Conservation (phyloP, 2,888 invertebrate species). For the Ceriagrion tenellum region DNA sequence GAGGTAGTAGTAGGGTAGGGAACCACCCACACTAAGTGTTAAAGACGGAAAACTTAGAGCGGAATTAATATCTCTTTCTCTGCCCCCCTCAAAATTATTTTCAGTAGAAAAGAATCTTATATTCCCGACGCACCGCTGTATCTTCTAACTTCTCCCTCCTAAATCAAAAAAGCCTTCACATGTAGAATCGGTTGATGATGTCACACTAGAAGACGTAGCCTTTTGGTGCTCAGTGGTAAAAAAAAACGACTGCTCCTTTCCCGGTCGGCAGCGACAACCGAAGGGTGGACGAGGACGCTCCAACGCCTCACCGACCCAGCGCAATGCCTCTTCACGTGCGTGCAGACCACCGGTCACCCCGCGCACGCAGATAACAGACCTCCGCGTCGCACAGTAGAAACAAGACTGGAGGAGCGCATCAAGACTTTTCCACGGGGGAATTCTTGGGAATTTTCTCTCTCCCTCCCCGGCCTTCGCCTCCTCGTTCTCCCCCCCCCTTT, state of each 20-base stretch:
- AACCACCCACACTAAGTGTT: constrained; percentile 43
- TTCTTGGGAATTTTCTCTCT: constrained; percentile 21
- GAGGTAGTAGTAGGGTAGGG: constrained; percentile 35
- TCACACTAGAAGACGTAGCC: constrained; percentile 44
- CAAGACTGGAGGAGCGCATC: constrained; percentile 60
- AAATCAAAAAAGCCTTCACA: constrained; percentile 60
- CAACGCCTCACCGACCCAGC: neutral
- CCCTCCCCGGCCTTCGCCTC: neutral
- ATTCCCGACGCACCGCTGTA: constrained; percentile 60
- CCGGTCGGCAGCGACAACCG: neutral
- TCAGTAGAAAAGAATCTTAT: constrained; percentile 39
- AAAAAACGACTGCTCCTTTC: neutral
- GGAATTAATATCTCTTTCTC: neutral
- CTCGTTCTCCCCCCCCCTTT: neutral
- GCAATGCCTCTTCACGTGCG: neutral
- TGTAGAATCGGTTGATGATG: constrained; percentile 42
- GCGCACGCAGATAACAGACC: constrained; percentile 41
- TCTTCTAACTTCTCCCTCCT: constrained; percentile 62
- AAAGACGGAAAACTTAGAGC: neutral
- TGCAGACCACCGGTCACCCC: constrained; percentile 48
- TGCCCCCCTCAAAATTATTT: constrained; percentile 45
- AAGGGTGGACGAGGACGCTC: neutral
- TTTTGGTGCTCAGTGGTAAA: neutral
- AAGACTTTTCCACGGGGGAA: constrained; percentile 57
- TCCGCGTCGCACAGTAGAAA: constrained; percentile 58